A percentile compares a stretch with the other conserved stretches of the same genome.
phyloP scores from a whole-genome alignment of 2,888 invertebrate genomes.

The Eupithecia abbreviata region DNA sequence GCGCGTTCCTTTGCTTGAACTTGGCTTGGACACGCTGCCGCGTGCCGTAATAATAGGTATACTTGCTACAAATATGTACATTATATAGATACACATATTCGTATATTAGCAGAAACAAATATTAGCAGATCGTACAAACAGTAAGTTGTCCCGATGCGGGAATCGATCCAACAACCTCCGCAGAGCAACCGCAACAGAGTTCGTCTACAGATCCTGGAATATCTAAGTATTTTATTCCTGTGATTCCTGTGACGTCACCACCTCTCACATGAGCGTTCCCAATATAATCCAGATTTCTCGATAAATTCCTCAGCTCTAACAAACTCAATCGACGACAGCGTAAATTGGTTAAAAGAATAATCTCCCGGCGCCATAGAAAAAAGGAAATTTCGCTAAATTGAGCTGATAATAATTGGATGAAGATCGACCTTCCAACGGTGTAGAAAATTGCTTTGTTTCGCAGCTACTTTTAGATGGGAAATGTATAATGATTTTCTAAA shows the following conservation, averaged over 20 bases:
- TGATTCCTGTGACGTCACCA: background rate
- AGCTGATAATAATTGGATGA: slow-evolving; percentile 43
- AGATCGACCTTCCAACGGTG: slow-evolving; percentile 20
- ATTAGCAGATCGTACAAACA: no score
- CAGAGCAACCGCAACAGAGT: no score
- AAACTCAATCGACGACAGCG: slow-evolving; percentile 31
- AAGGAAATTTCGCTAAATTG: slow-evolving; percentile 35
- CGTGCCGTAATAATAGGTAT: no score
- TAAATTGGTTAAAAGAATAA: slow-evolving; percentile 45
- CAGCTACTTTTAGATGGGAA: slow-evolving; percentile 4
- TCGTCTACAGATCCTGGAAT: background rate
- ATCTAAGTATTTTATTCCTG: background rate
- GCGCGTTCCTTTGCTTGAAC: no score
- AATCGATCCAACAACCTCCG: background rate
- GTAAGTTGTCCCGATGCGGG: no score
- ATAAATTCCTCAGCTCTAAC: slow-evolving; percentile 27
- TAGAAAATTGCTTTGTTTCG: slow-evolving; percentile 24
- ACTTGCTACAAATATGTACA: no score
- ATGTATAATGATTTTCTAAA: slow-evolving; percentile 11
- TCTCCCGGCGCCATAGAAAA: slow-evolving; percentile 36
- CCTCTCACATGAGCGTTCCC: background rate
- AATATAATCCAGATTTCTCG: slow-evolving; percentile 3
- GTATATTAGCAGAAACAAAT: background rate
- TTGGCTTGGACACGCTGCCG: no score
- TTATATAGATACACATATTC: background rate